Evolutionary conservation across 2,113 vertebrate genomes (phyloP), one percentile per base, ranked within the genome.

Genomic region (Oncorhynchus clarkii): DNA sequence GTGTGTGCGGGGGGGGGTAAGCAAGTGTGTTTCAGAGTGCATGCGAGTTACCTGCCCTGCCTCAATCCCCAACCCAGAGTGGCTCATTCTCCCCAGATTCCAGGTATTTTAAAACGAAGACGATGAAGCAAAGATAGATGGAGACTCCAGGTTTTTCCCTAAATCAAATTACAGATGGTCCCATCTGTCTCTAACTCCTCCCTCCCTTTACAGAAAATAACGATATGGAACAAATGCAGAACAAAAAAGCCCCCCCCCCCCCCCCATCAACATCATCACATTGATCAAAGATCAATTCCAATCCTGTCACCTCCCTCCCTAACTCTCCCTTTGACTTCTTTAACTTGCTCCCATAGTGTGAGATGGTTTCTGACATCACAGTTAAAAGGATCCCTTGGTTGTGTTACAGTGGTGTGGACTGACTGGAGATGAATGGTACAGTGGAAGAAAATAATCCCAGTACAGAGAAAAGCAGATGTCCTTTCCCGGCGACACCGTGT

Each of bases 301-400:
- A 54, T 69, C 7, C 51, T 31, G 24, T 27, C 51, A 18, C 13
- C 51, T 51, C 24, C 13, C 49, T 14, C 49, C 70, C 14, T 31
- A 31, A 34, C 66, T 18, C 51, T 34, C 3, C 6, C 29, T 16
- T 24, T 66, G 39, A 9, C 39, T 0, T 72, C 22, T 62, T 24
- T 62, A 22, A 7, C 71, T 72, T 1, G 67, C 14, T 78, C 51
- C 22, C 18, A 16, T 18, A 0, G 16, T 8, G 51, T 76, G 59
- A 76, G 48, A 5, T 24, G 71, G 51, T 77, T 86, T 80, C 27
- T 84, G 79, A 79, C 81, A 82, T 85, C 54, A 78, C 77, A 24
- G 6, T 29, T 48, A 24, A 70, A 78, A 76, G 51, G 11, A 7
- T 67, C 34, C 29, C 8, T 18, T 57, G 18, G 13, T 49, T 16